Evolutionary conservation across 2,113 vertebrate species (phyloP), one percentile per base, ranked within the genome.

Genomic region (Callipepla californica): DNA sequence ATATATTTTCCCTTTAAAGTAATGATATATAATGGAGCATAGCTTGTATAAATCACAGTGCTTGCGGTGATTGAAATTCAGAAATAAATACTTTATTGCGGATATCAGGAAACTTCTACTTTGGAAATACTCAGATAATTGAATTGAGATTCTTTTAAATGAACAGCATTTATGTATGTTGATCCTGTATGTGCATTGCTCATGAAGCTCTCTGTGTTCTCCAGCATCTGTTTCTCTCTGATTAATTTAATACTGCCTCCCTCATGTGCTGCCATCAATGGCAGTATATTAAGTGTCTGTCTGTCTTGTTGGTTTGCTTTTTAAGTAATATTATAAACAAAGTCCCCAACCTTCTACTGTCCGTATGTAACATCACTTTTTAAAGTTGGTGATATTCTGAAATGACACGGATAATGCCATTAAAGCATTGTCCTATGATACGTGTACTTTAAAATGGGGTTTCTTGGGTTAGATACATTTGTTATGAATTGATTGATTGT

Each of bases 41-140:
- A 98, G 93, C 91, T 94, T 97, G 87, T 95, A 58, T 92, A 94
- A 96, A 91, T 94, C 92, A 95, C 82, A 90, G 44, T 63, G 51
- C 87, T 93, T 94, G 81, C 85, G 75, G 92, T 83, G 93, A 92
- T 30, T 89, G 72, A 94, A 95, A 86, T 94, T 84, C 68, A 93
- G 82, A 84, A 85, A 83, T 87, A 83, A 89, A 44, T 89, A 70
- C n/a, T 94, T 18, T 55, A 45, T 7, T 42, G 42, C 65, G 93
- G 72, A 68, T 18, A n/a, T 88, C 20, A 58, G 67, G 47, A 88
- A 74, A 69, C 17, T 89, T 94, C 44, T 92, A 30, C 73, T 86
- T 93, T 73, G 50, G 51, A 63, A 59, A 28, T 85, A 21, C 61
- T 94, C 50, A 89, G 78, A 48, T 92, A 55, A 94, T 58, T 74